Conservation (phyloP, 2,888 invertebrate genomes). For the Papilio demoleus region DNA sequence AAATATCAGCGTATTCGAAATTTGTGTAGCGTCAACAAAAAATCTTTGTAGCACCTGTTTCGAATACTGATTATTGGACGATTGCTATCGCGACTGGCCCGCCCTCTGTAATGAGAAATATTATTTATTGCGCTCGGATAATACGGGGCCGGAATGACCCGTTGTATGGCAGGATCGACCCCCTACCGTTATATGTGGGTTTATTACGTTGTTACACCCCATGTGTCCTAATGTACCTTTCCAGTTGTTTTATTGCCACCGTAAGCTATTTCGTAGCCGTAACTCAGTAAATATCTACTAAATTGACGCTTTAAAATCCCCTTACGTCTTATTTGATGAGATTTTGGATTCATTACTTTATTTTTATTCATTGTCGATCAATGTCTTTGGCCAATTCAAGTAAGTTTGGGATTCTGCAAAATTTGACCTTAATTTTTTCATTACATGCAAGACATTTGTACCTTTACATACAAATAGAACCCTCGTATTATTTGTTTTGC, state of each 20-base stretch:
- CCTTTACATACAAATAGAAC: not conserved
- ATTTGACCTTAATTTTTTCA: no score
- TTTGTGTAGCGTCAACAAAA: conserved; percentile 20
- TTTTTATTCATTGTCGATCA: no score
- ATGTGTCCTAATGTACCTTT: conserved; percentile 36
- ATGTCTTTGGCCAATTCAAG: no score
- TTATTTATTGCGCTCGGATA: conserved; percentile 68
- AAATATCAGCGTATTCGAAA: not conserved
- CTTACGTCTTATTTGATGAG: not conserved
- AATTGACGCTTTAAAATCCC: not conserved
- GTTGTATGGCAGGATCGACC: conserved; percentile 37
- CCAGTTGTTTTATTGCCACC: conserved; percentile 39
- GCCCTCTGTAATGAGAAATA: conserved; percentile 68
- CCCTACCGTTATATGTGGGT: conserved; percentile 39
- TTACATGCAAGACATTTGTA: not conserved
- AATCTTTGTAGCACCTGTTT: conserved; percentile 20
- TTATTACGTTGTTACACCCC: conserved; percentile 39
- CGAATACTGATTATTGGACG: conserved; percentile 29
- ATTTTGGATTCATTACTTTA: no score
- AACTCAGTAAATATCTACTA: conserved; percentile 18
- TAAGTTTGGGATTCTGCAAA: no score
- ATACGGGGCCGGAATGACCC: conserved; percentile 47
- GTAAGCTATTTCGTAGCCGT: conserved; percentile 35
- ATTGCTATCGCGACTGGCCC: conserved; percentile 25
- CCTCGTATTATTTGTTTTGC: no score